Conservation (phyloP, 2,113 vertebrate species). For the Erpornis zantholeuca region DNA sequence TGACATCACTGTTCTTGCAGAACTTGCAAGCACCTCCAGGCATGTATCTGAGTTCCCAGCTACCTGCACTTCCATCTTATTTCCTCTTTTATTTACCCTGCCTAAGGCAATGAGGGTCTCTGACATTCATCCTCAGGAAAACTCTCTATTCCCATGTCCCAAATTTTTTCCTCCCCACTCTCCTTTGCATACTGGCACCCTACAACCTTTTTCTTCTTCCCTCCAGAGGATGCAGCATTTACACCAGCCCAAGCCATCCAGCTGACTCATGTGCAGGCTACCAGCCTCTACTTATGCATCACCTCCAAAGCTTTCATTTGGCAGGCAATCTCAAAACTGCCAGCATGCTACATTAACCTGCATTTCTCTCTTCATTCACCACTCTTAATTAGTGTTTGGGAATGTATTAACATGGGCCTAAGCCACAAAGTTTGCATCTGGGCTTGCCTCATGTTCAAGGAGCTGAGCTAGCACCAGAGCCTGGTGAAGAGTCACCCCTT, state of each 20-base stretch:
- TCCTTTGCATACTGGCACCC: not conserved
- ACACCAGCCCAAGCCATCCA: not conserved
- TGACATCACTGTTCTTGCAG: not conserved
- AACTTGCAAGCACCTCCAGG: not conserved
- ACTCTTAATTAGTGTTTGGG: conserved; percentile 10
- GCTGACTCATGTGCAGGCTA: not conserved
- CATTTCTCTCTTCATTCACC: not conserved
- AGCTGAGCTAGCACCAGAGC: not conserved
- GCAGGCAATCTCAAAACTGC: conserved; percentile 5
- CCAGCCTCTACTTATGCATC: not conserved
- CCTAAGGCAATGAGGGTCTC: not conserved
- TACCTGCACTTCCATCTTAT: not conserved
- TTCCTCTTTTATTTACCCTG: not conserved
- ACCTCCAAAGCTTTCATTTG: conserved; percentile 6
- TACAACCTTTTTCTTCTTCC: not conserved
- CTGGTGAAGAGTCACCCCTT: not conserved
- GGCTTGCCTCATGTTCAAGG: not conserved
- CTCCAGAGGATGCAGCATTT: not conserved
- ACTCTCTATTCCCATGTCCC: not conserved
- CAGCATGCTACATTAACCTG: not conserved
- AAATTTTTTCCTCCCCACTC: not conserved
- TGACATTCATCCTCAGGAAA: not conserved
- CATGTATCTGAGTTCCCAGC: not conserved
- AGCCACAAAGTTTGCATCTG: conserved; percentile 19
- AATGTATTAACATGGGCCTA: not conserved